Conservation (phyloP, 2,113 vertebrate species). For the Coryphaenoides rupestris region DNA sequence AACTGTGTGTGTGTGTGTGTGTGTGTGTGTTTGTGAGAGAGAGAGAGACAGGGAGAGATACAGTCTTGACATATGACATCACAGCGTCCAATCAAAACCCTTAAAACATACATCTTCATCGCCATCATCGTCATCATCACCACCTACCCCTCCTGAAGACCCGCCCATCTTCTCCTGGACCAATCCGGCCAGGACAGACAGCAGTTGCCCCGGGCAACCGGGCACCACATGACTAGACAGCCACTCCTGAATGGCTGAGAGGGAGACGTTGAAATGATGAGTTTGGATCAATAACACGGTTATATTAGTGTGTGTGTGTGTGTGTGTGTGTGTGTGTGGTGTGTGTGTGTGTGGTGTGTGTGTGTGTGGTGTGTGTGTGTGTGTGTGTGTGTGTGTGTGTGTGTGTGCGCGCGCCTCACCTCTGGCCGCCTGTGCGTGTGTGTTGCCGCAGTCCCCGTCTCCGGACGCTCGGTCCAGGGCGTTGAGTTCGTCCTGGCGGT, state of each 20-base stretch:
- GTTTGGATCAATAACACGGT: neutral
- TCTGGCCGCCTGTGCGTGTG: constrained; percentile 81
- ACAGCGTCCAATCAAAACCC: neutral
- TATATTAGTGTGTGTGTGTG: neutral
- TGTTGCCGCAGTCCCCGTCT: constrained; percentile 91
- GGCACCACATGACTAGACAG: constrained; percentile 63
- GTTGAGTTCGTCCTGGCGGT: constrained; percentile 80
- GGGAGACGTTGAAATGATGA: neutral
- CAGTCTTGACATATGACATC: too few species aligned
- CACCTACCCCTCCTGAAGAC: constrained; percentile 86
- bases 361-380: neutral
- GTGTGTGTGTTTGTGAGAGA: neutral
- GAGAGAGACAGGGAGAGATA: neutral
- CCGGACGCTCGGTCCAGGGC: constrained; percentile 84
- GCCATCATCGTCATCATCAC: too few species aligned
- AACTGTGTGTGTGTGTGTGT: constrained; percentile 60
- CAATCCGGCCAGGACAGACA: constrained; percentile 75
- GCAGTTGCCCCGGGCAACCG: constrained; percentile 66
- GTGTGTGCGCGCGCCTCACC: constrained; percentile 61
- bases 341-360: constrained; percentile 74
- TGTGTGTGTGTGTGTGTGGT: constrained; percentile 4
- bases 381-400: neutral
- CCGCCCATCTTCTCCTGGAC: constrained; percentile 92
- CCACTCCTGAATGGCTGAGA: constrained; percentile 83
- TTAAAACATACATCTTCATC: too few species aligned